These are phyloP conservation scores for Drosophila peninsularis DNA, from an alignment of 2,888 invertebrate genomes.

Conservation along the genomic window DNA sequence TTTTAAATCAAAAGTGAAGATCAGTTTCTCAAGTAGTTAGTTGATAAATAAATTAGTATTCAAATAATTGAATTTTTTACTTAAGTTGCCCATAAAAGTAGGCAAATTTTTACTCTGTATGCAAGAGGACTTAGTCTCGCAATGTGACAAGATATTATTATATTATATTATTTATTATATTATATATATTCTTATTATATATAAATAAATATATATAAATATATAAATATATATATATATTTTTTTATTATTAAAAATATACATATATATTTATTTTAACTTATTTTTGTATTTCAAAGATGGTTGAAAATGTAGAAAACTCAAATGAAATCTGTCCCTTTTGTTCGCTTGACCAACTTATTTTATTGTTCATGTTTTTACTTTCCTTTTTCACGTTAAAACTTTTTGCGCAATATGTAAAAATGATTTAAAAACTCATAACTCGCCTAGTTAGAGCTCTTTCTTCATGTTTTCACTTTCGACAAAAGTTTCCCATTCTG, in stretches of 20 bases:
- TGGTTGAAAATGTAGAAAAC: background rate
- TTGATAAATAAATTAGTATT: too few species aligned
- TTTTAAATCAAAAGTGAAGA: too few species aligned
- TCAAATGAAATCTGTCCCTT: background rate
- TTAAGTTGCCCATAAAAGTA: background rate
- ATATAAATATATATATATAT: too few species aligned
- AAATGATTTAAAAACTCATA: slow-evolving; percentile 4
- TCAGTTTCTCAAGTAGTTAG: too few species aligned
- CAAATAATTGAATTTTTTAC: too few species aligned
- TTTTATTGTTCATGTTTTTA: background rate
- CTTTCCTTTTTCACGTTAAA: background rate
- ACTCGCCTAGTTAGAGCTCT: slow-evolving; percentile 9
- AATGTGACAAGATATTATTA: too few species aligned
- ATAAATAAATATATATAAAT: too few species aligned
- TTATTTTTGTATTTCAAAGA: too few species aligned
- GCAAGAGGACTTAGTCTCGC: too few species aligned
- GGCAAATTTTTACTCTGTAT: slow-evolving; percentile 32
- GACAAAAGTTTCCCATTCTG: slow-evolving; percentile 3
- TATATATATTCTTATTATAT: too few species aligned
- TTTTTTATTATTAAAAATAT: too few species aligned
- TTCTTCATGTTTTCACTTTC: slow-evolving; percentile 8
- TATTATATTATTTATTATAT: background rate
- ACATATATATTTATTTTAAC: too few species aligned
- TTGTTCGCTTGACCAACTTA: slow-evolving; percentile 5
- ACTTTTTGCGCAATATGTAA: slow-evolving; percentile 8